A percentile compares a stretch with the other conserved stretches of the same genome.
Conservation (phyloP, 2,113 vertebrate species). For the Otis tarda region DNA sequence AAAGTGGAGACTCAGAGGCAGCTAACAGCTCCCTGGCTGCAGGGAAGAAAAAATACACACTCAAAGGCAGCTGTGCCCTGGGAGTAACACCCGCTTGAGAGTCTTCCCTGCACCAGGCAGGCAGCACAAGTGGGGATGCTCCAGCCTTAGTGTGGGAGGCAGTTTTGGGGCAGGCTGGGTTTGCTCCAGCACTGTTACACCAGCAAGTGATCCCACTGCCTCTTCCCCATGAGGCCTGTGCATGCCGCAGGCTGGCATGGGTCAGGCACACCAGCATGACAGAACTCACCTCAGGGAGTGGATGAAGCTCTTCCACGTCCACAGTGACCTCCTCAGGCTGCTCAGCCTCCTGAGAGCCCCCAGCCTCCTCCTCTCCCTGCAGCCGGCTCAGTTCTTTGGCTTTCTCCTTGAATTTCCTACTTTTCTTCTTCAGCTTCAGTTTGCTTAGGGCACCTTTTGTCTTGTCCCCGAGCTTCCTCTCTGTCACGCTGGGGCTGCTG, state of each 20-base stretch:
- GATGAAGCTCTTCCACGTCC: constrained; percentile 87
- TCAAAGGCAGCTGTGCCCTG: neutral
- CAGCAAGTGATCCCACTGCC: neutral
- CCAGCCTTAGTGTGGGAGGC: neutral
- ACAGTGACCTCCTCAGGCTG: constrained; percentile 85
- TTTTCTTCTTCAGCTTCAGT: constrained; percentile 82
- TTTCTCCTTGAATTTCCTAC: constrained; percentile 78
- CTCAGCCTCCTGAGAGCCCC: constrained; percentile 51
- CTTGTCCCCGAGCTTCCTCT: constrained; percentile 62
- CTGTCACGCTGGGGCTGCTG: constrained; percentile 63
- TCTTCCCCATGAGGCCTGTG: neutral
- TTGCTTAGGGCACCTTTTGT: constrained; percentile 74
- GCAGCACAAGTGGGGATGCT: neutral
- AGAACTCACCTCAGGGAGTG: constrained; percentile 83
- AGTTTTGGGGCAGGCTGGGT: neutral
- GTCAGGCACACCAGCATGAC: neutral
- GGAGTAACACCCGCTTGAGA: neutral
- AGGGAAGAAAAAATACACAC: neutral
- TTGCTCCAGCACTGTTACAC: neutral
- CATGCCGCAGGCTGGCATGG: rapidly evolving
- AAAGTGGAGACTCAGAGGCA: neutral
- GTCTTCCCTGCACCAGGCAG: neutral
- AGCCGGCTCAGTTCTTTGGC: constrained; percentile 46
- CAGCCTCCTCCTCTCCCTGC: constrained; percentile 24
- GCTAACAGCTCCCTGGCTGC: neutral